Evolutionary conservation across 92 coral and sea anemone species (phyloP).

Genomic region (Umimayanthus chanpuru): DNA sequence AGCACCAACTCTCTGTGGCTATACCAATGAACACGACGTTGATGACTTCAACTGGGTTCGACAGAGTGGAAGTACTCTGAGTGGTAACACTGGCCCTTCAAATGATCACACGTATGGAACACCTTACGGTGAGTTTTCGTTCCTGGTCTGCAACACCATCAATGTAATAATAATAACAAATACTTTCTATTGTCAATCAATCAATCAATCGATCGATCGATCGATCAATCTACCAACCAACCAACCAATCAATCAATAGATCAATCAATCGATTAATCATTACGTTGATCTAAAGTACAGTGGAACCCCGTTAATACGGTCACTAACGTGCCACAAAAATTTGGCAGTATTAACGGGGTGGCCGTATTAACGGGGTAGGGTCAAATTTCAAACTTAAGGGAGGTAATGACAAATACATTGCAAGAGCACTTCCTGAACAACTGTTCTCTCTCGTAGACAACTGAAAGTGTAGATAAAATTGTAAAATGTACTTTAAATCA

Average conservation of each 20-base stretch:
- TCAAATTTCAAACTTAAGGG: too few species aligned
- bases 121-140: constrained; percentile 63
- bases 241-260: too few species aligned
- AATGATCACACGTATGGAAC: constrained; percentile 60
- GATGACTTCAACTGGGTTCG: constrained; percentile 77
- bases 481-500: too few species aligned
- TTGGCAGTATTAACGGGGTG: too few species aligned
- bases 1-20: constrained; percentile 74
- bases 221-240: neutral
- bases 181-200: neutral
- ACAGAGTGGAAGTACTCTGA: constrained; percentile 64
- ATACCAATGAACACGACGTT: constrained; percentile 55
- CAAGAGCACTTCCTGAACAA: too few species aligned
- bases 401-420: too few species aligned
- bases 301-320: too few species aligned
- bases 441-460: too few species aligned
- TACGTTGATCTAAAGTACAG: neutral
- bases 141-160: neutral
- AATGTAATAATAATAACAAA: too few species aligned
- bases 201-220: neutral
- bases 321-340: too few species aligned
- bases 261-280: neutral
- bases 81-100: constrained; percentile 80
- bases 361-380: too few species aligned
- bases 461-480: too few species aligned